These are phyloP conservation scores for Petrocephalus microphthalmus DNA, from an alignment of 2,113 vertebrate genomes.

Conservation along the genomic window DNA sequence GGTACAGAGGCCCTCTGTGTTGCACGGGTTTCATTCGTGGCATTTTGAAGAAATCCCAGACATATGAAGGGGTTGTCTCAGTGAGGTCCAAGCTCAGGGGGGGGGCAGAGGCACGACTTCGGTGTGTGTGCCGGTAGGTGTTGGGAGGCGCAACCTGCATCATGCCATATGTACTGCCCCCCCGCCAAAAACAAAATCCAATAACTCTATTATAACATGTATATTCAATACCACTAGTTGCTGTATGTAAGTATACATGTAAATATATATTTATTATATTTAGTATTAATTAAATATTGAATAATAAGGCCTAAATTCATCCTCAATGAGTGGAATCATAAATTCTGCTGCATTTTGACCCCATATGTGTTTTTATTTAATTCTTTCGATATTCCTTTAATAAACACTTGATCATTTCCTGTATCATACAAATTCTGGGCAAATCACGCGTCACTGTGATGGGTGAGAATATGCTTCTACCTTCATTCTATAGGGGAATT, in stretches of 20 bases:
- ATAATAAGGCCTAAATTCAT: neutral
- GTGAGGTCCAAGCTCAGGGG: neutral
- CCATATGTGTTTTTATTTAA: neutral
- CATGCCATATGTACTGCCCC: neutral
- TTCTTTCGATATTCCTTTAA: neutral
- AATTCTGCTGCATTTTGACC: neutral
- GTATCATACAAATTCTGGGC: neutral
- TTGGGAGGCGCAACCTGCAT: neutral
- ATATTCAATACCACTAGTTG: neutral
- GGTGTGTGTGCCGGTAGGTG: constrained; percentile 10
- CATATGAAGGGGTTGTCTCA: neutral
- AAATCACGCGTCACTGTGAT: neutral
- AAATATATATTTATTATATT: neutral
- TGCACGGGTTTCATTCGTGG: constrained; percentile 22
- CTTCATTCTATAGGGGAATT: neutral
- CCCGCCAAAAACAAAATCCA: neutral
- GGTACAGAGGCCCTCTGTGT: neutral
- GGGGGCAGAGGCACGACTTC: neutral
- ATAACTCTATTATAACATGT: neutral
- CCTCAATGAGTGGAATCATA: neutral
- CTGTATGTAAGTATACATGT: no score
- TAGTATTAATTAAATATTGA: neutral
- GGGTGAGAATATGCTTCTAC: neutral
- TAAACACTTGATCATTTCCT: neutral
- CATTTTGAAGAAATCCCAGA: constrained; percentile 28